Percentiles rank a stretch among this genome's conserved stretches.
These are phyloP conservation scores for Patiria pectinifera DNA, from an alignment of 53 echinoderm and acorn worm species.

Conservation along the genomic window DNA sequence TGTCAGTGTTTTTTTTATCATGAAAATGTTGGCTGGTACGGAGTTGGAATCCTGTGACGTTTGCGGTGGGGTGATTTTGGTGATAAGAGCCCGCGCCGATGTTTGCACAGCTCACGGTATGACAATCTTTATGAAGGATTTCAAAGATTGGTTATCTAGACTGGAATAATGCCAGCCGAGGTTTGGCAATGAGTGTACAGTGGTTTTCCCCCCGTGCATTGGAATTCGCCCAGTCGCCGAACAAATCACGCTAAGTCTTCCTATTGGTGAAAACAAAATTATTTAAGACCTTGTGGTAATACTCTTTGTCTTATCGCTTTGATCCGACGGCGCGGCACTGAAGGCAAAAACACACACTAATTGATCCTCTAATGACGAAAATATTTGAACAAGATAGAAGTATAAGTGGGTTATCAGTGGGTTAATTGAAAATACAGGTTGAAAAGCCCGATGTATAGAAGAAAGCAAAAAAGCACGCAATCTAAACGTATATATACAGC, in stretches of 20 bases:
- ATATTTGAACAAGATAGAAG: conserved; percentile 29
- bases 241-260: background rate
- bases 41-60: conserved; percentile 30
- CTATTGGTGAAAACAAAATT: background rate
- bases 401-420: background rate
- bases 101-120: conserved; percentile 29
- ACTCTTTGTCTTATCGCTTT: background rate
- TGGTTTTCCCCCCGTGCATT: background rate
- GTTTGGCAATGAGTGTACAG: background rate
- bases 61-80: conserved; percentile 57
- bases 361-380: conserved; percentile 1
- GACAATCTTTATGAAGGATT: conserved; percentile 36
- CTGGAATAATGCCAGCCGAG: conserved; percentile 7
- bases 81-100: conserved; percentile 14
- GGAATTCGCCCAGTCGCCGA: background rate
- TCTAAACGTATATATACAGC: background rate
- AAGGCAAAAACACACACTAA: conserved; percentile 7
- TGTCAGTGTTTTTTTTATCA: background rate
- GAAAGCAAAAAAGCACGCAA: background rate
- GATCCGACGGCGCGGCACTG: background rate
- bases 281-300: background rate
- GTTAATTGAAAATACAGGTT: background rate
- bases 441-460: background rate
- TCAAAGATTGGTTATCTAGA: conserved; percentile 37
- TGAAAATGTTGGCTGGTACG: conserved; percentile 6